These are phyloP conservation scores for Lottia gigantea DNA, from an alignment of 2,888 invertebrate genomes.

Conservation along the genomic window DNA sequence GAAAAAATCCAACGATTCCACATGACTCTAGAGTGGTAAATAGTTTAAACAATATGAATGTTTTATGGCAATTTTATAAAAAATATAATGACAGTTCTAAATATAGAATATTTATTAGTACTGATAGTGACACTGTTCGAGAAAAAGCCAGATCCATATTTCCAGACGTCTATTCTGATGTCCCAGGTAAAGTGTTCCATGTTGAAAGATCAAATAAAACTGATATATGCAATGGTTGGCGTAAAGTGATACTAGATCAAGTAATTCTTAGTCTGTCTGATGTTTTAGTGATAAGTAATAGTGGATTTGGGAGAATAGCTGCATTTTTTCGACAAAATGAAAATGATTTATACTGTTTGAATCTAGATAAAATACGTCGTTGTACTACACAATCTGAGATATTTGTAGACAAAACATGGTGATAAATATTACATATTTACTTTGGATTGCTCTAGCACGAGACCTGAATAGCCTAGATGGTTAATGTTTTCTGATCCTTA, in stretches of 20 bases:
- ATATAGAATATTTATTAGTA: conserved; percentile 37
- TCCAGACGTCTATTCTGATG: conserved; percentile 27
- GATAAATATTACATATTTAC: background rate
- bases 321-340: conserved; percentile 21
- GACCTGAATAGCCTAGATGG: too few species aligned
- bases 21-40: conserved; percentile 34
- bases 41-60: conserved; percentile 28
- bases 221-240: conserved; percentile 26
- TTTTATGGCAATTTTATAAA: conserved; percentile 37
- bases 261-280: conserved; percentile 25
- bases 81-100: conserved; percentile 28
- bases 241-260: conserved; percentile 31
- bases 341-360: conserved; percentile 23
- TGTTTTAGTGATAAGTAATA: conserved; percentile 27
- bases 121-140: conserved; percentile 35
- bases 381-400: background rate
- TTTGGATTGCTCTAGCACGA: too few species aligned
- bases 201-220: conserved; percentile 27
- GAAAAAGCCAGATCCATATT: conserved; percentile 30
- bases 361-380: conserved; percentile 10
- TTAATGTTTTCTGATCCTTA: too few species aligned
- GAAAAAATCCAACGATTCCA: conserved; percentile 38
- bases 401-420: background rate
- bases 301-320: conserved; percentile 32
- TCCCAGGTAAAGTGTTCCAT: conserved; percentile 39